Conservation (phyloP, 2,113 vertebrate genomes). For the Geococcyx californianus region DNA sequence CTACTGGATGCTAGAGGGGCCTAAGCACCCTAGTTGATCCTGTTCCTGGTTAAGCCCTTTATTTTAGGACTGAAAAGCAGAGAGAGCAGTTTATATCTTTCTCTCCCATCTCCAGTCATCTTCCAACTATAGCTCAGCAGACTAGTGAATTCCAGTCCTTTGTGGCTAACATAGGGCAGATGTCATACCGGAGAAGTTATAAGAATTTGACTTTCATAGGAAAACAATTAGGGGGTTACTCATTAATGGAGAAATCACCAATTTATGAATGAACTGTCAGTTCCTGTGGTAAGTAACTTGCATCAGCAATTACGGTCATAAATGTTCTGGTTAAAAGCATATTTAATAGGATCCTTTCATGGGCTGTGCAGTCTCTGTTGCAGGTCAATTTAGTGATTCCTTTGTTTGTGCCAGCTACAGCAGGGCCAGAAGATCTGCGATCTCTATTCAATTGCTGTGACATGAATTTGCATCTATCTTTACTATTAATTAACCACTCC, state of each 20-base stretch:
- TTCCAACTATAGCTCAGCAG: not conserved
- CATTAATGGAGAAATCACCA: not conserved
- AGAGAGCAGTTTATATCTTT: not conserved
- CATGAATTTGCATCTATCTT: not conserved
- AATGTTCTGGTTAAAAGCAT: slow-evolving; percentile 33
- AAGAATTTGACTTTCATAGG: slow-evolving; percentile 40
- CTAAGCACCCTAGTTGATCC: not conserved
- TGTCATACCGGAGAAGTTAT: not conserved
- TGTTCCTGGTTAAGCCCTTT: not conserved
- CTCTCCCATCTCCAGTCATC: not conserved
- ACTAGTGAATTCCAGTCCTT: not conserved
- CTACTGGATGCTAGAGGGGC: not conserved
- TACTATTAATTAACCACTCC: not conserved
- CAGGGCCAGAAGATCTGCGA: slow-evolving; percentile 11
- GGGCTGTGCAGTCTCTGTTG: not conserved
- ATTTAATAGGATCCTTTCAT: slow-evolving; percentile 18
- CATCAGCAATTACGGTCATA: slow-evolving; percentile 1
- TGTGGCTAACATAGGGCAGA: not conserved
- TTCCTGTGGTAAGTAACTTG: slow-evolving; percentile 26
- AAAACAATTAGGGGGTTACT: slow-evolving; percentile 21
- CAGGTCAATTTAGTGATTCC: slow-evolving; percentile 10
- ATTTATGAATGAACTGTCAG: slow-evolving; percentile 30
- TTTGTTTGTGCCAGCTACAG: slow-evolving; percentile 8
- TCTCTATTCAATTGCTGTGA: not conserved
- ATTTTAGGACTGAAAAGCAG: not conserved